A percentile compares a stretch with the other conserved stretches of the same genome.
These are phyloP conservation scores for Dunckerocampus dactyliophorus DNA, from an alignment of 2,113 vertebrate genomes.

Conservation along the genomic window DNA sequence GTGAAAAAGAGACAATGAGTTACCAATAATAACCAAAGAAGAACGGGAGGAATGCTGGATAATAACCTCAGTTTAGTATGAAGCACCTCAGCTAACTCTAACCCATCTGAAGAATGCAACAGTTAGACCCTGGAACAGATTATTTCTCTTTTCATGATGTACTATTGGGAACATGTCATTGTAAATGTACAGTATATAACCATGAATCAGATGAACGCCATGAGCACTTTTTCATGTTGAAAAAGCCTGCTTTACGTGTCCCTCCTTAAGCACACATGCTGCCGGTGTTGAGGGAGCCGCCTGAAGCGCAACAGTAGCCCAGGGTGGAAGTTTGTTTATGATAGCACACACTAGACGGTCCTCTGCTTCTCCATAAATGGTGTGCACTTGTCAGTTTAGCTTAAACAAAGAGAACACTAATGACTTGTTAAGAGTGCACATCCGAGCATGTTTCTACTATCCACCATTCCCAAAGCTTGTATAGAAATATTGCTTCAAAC, in stretches of 20 bases:
- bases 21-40: too few relatives aligned
- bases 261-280: conserved; percentile 43
- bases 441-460: neutral
- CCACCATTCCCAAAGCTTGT: neutral
- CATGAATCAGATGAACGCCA: neutral
- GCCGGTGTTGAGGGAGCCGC: conserved; percentile 20
- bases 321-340: conserved; percentile 48
- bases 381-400: conserved; percentile 45
- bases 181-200: too few relatives aligned
- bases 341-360: conserved; percentile 18
- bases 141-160: too few relatives aligned
- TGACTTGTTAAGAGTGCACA: conserved; percentile 15
- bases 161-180: too few relatives aligned
- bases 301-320: conserved; percentile 12
- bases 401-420: conserved; percentile 58
- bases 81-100: too few relatives aligned
- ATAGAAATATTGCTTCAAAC: neutral
- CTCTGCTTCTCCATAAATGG: conserved; percentile 54
- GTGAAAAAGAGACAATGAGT: too few relatives aligned
- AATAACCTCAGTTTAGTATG: too few relatives aligned
- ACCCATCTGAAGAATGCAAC: too few relatives aligned
- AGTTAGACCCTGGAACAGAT: too few relatives aligned
- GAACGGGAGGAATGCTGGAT: too few relatives aligned
- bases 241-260: neutral
- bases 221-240: neutral